A percentile compares a stretch with the other conserved stretches of the same genome.
Evolutionary conservation across 2,113 vertebrate genomes (phyloP).

Genomic region (Bolborhynchus lineola): DNA sequence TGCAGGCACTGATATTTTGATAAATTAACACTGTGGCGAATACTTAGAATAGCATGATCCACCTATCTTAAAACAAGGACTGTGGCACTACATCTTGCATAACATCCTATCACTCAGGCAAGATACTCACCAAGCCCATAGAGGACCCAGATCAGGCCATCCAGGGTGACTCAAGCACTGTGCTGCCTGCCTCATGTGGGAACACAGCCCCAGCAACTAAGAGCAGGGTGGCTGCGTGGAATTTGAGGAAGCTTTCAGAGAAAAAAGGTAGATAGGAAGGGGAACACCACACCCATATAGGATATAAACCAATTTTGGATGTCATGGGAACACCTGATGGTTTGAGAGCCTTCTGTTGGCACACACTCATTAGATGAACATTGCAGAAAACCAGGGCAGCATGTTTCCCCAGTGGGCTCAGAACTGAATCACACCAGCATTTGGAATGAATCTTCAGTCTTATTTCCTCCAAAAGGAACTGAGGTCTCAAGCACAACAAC

Average conservation of each 20-base stretch:
- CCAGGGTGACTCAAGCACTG: neutral
- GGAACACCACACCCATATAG: neutral
- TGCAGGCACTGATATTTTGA: fast-evolving
- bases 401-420: neutral
- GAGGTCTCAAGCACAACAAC: neutral
- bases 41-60: neutral
- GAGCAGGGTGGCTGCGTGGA: neutral
- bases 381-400: neutral
- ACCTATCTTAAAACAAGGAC: neutral
- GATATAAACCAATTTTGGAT: neutral
- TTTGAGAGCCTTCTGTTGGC: neutral
- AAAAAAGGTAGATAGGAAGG: neutral
- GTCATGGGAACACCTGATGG: fast-evolving
- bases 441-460: neutral
- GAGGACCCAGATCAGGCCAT: neutral
- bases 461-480: neutral
- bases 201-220: neutral
- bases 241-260: neutral
- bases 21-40: neutral
- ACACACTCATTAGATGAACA: fast-evolving
- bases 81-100: neutral
- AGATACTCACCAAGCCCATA: neutral
- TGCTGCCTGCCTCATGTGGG: fast-evolving
- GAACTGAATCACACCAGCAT: neutral
- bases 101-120: neutral